Base-by-base conservation (phyloP, 2,113 vertebrate species). In the Delphinus delphis region DNA sequence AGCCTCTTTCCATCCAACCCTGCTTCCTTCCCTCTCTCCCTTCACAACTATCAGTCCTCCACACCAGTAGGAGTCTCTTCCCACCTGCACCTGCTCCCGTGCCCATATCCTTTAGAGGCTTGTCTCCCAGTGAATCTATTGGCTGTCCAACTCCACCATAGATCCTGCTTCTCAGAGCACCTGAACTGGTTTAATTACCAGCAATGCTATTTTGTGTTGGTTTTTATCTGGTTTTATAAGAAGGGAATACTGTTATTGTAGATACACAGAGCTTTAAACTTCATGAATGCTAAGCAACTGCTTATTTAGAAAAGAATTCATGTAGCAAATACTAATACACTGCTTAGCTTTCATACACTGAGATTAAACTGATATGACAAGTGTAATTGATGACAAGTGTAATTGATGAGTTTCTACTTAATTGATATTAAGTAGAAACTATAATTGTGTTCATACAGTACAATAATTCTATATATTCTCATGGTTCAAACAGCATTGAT, bases 381-480 rank as follows among this genome's bases (percentile, higher is more conserved):
- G n/a, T 25, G 38, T n/a, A 93, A 88, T 1, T 71, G 58, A 84
- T 15, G 3, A 60, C 8, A 71, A 36, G n/a, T 25, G 38, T n/a
- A 93, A 88, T 1, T 71, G 58, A 84, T 15, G 3, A 60, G n/a
- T n/a, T n/a, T n/a, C n/a, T n/a, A n/a, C n/a, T n/a, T n/a, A n/a
- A n/a, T n/a, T n/a, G n/a, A 94, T 76, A 88, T 15, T 83, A 93
- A 85, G 14, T 77, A 87, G 17, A 76, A 90, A 85, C 44, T 76
- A 58, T 31, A 38, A 13, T 55, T 76, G 36, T 65, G 84, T 91
- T 68, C 33, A 55, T 17, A n/a, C 15, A 26, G 36, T 26, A 13
- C 11, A 63, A 38, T 76, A 12, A 81, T 53, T 88, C 21, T 77
- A 65, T 70, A 44, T 13, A 41, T 38, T 76, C 55, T 23, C 58